Evolutionary conservation across 2,797 vertebrate species (phyloP).

Genomic region (Pipistrellus pygmaeus): DNA sequence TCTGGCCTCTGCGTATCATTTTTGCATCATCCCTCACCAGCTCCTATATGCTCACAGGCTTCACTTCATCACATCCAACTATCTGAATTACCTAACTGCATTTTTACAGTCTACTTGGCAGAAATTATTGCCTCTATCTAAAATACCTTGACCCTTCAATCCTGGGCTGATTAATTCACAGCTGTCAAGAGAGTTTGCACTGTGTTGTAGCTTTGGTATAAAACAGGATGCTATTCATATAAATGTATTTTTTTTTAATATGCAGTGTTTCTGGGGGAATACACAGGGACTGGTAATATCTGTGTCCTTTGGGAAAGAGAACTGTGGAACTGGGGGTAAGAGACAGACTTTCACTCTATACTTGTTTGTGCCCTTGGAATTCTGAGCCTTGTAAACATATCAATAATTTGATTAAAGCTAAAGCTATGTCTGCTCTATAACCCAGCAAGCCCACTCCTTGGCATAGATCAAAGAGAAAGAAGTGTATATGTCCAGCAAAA

Average conservation of each 20-base stretch:
- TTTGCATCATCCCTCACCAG: background rate
- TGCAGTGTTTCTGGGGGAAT: background rate
- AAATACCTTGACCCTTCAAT: background rate
- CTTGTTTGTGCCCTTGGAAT: constrained; percentile 14
- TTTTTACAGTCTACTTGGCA: background rate
- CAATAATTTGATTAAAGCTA: background rate
- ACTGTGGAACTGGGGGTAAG: background rate
- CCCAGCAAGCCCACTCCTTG: background rate
- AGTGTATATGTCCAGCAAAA: background rate
- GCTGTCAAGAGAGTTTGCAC: background rate
- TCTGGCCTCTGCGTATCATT: background rate
- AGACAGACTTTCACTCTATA: background rate
- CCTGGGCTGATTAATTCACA: background rate
- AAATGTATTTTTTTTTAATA: background rate
- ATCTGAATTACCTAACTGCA: background rate
- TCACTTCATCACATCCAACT: background rate
- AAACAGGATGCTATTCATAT: background rate
- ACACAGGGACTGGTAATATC: background rate
- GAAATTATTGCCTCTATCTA: background rate
- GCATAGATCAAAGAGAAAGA: background rate
- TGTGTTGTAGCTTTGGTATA: background rate
- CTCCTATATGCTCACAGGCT: background rate
- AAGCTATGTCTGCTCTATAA: background rate
- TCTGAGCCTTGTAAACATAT: background rate
- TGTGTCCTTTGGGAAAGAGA: background rate